phyloP scores from a whole-genome alignment of 1,140 invertebrate species.

The Penaeus chinensis region DNA sequence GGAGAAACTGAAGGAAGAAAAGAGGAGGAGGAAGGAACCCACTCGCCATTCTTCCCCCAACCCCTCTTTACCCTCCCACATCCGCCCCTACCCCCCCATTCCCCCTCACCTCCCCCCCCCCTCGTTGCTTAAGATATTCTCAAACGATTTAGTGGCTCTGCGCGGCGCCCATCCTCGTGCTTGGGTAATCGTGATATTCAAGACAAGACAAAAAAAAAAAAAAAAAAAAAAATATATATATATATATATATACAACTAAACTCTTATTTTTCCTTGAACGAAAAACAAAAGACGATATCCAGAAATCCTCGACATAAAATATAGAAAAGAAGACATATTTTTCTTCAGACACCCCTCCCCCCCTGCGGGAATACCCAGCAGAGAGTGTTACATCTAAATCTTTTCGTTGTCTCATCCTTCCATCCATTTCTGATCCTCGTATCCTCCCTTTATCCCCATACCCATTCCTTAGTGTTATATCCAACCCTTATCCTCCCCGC shows the following conservation, averaged over 20 bases:
- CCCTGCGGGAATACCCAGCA: no score
- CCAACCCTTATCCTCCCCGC: no score
- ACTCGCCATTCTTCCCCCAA: background rate
- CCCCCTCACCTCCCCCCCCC: background rate
- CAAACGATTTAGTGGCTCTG: no score
- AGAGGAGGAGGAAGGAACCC: background rate
- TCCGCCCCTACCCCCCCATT: background rate
- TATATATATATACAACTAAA: constrained; percentile 28
- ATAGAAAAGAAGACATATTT: no score
- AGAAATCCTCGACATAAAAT: no score
- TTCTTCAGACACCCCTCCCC: no score
- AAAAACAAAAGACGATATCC: background rate
- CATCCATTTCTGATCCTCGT: no score
- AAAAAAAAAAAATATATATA: background rate
- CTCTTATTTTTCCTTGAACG: background rate
- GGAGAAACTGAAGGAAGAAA: background rate
- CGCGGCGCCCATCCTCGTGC: no score
- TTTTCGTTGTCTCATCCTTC: background rate
- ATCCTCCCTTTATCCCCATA: no score
- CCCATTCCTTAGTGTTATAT: no score
- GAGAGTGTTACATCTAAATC: background rate
- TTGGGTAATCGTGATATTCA: no score
- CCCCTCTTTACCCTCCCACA: background rate
- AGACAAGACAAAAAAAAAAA: background rate
- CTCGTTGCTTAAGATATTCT: no score